A percentile compares a stretch with the other conserved stretches of the same genome.
phyloP scores from a whole-genome alignment of 2,888 invertebrate species.

The Troilus luridus region DNA sequence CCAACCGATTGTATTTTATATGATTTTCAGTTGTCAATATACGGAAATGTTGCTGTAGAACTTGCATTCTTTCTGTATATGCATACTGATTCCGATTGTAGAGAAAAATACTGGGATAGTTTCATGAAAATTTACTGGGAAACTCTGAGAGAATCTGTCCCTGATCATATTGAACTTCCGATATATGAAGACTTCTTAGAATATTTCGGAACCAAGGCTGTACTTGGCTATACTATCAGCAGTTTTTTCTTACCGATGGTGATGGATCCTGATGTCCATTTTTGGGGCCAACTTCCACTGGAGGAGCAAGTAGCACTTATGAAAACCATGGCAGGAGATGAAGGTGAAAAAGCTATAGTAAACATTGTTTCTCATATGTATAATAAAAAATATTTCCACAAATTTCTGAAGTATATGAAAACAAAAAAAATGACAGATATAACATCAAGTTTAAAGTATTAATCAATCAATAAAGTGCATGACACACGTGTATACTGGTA shows the following conservation, averaged over 20 bases:
- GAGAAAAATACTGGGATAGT: constrained; percentile 66
- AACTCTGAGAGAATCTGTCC: constrained; percentile 58
- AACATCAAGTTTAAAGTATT: background rate
- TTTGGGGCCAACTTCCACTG: constrained; percentile 38
- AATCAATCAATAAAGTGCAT: too few relatives aligned
- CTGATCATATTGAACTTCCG: constrained; percentile 52
- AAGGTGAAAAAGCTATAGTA: constrained; percentile 59
- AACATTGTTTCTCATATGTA: constrained; percentile 64
- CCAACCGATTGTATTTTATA: constrained; percentile 68
- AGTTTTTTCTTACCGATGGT: constrained; percentile 64
- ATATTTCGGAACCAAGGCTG: constrained; percentile 59
- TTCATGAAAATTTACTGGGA: constrained; percentile 67
- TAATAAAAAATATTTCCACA: constrained; percentile 65
- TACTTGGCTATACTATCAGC: constrained; percentile 61
- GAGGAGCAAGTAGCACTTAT: constrained; percentile 54
- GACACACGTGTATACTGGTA: too few relatives aligned
- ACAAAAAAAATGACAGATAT: background rate
- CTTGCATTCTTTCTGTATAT: constrained; percentile 68
- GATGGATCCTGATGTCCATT: constrained; percentile 45
- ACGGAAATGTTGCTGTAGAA: constrained; percentile 69
- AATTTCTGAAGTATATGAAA: constrained; percentile 54
- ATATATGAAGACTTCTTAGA: constrained; percentile 58
- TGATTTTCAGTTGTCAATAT: constrained; percentile 68
- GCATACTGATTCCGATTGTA: constrained; percentile 67
- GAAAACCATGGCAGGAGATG: constrained; percentile 58